Conservation (phyloP, 2,797 vertebrate species). For the Trichosurus vulpecula region DNA sequence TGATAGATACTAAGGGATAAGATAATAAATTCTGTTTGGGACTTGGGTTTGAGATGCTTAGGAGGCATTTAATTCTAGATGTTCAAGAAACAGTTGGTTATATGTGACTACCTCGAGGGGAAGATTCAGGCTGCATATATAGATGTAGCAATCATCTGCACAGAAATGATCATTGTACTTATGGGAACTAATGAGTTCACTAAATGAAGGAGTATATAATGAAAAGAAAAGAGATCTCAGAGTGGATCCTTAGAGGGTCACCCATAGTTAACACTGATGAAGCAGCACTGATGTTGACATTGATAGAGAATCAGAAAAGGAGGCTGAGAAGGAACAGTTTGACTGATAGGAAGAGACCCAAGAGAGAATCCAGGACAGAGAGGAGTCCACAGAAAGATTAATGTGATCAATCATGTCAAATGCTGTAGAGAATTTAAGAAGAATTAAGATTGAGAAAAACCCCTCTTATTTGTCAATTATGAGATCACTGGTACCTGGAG, state of each 20-base stretch:
- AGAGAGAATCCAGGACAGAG: not conserved
- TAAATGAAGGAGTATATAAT: not conserved
- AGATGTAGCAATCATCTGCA: too few species aligned
- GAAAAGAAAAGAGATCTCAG: not conserved
- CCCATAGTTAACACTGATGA: not conserved
- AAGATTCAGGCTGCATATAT: too few species aligned
- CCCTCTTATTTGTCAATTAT: not conserved
- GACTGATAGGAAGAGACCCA: too few species aligned
- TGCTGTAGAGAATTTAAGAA: not conserved
- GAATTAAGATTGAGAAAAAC: not conserved
- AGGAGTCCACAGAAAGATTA: not conserved
- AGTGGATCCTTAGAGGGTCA: too few species aligned
- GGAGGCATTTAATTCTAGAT: not conserved
- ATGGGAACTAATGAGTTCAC: too few species aligned
- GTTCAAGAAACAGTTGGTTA: not conserved
- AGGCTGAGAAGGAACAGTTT: not conserved
- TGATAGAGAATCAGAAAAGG: not conserved
- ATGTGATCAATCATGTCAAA: not conserved
- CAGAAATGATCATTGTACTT: too few species aligned
- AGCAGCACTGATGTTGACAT: not conserved
- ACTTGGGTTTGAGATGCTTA: not conserved
- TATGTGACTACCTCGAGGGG: too few species aligned
- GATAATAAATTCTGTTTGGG: not conserved
- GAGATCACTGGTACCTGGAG: not conserved
- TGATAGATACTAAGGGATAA: not conserved